phyloP scores from a whole-genome alignment of 2,113 vertebrate species.

The Campylomormyrus numenius region DNA sequence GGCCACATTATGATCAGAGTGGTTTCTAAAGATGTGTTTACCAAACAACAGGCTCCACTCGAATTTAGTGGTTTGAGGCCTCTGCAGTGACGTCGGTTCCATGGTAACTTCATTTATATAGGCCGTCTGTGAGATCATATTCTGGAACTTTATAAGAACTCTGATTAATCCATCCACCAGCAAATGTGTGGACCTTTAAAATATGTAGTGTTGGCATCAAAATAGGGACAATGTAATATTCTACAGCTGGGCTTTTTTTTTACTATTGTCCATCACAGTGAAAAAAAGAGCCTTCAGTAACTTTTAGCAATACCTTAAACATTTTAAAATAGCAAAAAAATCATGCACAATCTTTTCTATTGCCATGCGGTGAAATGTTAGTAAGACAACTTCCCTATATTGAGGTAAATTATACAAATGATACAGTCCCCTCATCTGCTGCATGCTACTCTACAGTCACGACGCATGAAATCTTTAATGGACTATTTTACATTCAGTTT shows the following conservation, averaged over 20 bases:
- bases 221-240: not conserved
- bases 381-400: not conserved
- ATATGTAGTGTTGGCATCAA: not conserved
- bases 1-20: conserved; percentile 19
- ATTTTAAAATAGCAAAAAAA: not conserved
- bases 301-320: not conserved
- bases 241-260: not conserved
- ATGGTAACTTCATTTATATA: conserved; percentile 17
- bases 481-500: not conserved
- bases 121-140: conserved; percentile 13
- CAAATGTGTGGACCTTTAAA: conserved; percentile 7
- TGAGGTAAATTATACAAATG: not conserved
- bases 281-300: not conserved
- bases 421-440: not conserved
- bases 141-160: conserved; percentile 10
- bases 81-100: conserved; percentile 5
- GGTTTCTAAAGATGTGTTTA: conserved; percentile 26
- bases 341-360: not conserved
- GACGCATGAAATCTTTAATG: not conserved
- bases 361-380: not conserved
- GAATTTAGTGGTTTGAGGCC: conserved; percentile 18
- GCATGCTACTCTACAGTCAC: not conserved
- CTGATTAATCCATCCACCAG: conserved; percentile 10
- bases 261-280: not conserved
- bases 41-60: conserved; percentile 23